A percentile compares a stretch with the other conserved stretches of the same genome.
phyloP scores from a whole-genome alignment of 2,888 invertebrate genomes.

The Eilema sororculum region DNA sequence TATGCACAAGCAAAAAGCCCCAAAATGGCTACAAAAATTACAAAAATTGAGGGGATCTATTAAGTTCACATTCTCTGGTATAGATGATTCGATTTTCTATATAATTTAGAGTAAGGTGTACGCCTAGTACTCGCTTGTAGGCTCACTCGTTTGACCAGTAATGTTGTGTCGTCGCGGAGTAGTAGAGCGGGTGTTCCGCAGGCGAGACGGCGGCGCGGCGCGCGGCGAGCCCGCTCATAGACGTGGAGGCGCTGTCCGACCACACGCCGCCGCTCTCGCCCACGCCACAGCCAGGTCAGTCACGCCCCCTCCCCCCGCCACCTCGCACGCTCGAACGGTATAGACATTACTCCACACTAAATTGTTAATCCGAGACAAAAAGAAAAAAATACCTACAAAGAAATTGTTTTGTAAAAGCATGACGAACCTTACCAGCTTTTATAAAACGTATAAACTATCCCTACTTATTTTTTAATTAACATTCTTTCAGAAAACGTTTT shows the following conservation, averaged over 20 bases:
- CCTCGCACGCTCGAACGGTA: slow-evolving; percentile 71
- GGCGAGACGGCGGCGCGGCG: slow-evolving; percentile 89
- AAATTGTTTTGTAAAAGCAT: slow-evolving; percentile 6
- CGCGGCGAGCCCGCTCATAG: slow-evolving; percentile 89
- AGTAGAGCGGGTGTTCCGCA: slow-evolving; percentile 70
- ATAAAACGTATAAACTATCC: neutral
- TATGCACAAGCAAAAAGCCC: neutral
- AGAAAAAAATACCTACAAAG: neutral
- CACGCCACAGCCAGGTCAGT: slow-evolving; percentile 88
- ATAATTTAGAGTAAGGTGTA: slow-evolving; percentile 11
- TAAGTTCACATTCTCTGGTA: neutral
- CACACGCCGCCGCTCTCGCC: slow-evolving; percentile 85
- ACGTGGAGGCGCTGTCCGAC: slow-evolving; percentile 89
- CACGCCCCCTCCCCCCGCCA: slow-evolving; percentile 34
- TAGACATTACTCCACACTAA: slow-evolving; percentile 59
- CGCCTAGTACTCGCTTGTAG: slow-evolving; percentile 16
- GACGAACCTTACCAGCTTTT: neutral
- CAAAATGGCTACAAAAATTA: neutral
- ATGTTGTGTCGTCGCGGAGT: slow-evolving; percentile 58
- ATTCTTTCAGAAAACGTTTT: neutral
- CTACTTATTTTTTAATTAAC: neutral
- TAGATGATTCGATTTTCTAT: slow-evolving; percentile 6
- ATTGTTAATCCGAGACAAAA: slow-evolving; percentile 23
- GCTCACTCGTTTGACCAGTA: slow-evolving; percentile 52
- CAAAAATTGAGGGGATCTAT: neutral